Base-by-base conservation (phyloP, 2,888 invertebrate species). In the Catocala fraxini region DNA sequence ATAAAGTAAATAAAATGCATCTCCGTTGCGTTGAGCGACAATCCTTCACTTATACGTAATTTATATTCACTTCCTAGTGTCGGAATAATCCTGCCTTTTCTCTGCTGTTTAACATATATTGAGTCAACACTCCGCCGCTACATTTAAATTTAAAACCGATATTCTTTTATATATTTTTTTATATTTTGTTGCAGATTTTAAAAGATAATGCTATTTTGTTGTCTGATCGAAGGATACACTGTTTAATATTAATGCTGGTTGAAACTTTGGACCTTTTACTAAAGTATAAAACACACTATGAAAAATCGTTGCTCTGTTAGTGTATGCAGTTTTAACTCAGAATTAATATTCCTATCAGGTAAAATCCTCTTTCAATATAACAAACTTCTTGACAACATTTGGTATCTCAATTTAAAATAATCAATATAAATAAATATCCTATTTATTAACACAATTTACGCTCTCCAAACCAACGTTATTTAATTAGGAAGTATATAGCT, bases 61-160 rank as follows among this genome's bases (percentile, higher is more conserved):
- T 89, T 90, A 89, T 89, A 91, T 91, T 89, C 90, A 86, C 88
- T 90, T 91, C 89, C 89, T 88, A 79, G 79, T 87, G 79, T 81
- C 81, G 67, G 73, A 79, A 78, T 82, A 82, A 81, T 80, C 78
- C 81, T 75, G 81, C 80, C 84, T 85, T 86, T 86, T 85, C 85
- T 83, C 83, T 83, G 82, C 76, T 70, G 60, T 69, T 72, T 76
- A 66, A 74, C 73, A 76, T 80, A 84, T 80, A 81, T 80, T 78
- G 78, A 82, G 75, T 70, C 79, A 81, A 82, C 81, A 76, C 76
- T 71, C 70, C 63, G 64, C 54, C 56, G 70, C 69, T 73, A 79
- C 71, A 80, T 85, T 86, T 83, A 86, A 85, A 86, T 87, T 84
- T 82, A 78, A 84, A 82, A 73, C 59, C 63, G 59, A 81, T 79